Percentiles rank a stretch among this genome's conserved stretches.
phyloP scores from a whole-genome alignment of 2,113 vertebrate species.

The Tragelaphus strepsiceros region DNA sequence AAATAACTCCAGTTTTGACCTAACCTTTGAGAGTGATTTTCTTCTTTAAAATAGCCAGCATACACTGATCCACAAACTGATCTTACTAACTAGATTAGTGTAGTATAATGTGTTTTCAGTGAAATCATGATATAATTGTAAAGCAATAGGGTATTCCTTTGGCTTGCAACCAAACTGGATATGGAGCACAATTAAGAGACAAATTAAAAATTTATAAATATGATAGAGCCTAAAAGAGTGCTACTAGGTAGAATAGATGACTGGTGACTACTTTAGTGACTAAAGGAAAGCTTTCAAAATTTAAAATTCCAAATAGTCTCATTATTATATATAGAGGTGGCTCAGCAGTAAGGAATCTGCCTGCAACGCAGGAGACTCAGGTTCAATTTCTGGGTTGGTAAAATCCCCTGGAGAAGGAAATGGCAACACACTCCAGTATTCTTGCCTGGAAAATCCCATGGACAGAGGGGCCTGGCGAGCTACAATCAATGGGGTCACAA shows the following conservation, averaged over 20 bases:
- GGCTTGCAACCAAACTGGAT: not conserved
- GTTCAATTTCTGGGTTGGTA: not conserved
- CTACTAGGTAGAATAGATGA: not conserved
- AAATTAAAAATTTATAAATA: not conserved
- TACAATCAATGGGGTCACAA: not conserved
- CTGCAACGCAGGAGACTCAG: not conserved
- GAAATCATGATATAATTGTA: slow-evolving; percentile 17
- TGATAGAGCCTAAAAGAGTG: not conserved
- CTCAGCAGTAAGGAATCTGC: not conserved
- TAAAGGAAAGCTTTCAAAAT: slow-evolving; percentile 8
- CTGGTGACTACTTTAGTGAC: not conserved
- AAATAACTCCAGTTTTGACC: not conserved
- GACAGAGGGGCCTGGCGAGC: not conserved
- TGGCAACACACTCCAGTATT: not conserved
- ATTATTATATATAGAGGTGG: not conserved
- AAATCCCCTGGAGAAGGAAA: not conserved
- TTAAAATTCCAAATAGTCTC: not conserved
- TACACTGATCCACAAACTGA: not conserved
- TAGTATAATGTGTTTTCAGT: not conserved
- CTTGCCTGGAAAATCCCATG: not conserved
- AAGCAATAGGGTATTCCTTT: not conserved
- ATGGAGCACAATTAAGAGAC: not conserved
- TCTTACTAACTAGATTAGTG: not conserved
- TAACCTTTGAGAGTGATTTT: not conserved
- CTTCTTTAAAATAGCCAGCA: not conserved